Conservation (phyloP, 2,113 vertebrate genomes). For the Meles meles region DNA sequence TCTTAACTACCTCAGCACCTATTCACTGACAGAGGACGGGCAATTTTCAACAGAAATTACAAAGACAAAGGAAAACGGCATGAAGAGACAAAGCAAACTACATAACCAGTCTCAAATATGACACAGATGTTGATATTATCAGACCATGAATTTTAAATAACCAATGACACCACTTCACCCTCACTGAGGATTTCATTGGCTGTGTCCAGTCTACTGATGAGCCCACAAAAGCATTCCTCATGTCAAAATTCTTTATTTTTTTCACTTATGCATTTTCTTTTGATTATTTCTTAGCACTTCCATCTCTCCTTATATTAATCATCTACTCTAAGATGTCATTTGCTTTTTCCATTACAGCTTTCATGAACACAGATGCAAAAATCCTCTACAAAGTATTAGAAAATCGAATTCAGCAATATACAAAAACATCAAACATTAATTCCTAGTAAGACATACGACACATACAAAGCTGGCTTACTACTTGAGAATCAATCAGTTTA, state of each 20-base stretch:
- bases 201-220: neutral
- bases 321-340: neutral
- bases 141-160: neutral
- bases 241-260: neutral
- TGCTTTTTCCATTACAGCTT: neutral
- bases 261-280: neutral
- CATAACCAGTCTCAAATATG: neutral
- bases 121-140: neutral
- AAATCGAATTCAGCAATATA: neutral
- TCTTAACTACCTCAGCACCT: neutral
- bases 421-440: neutral
- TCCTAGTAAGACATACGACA: neutral
- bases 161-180: neutral
- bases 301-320: neutral
- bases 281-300: neutral
- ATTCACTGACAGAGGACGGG: neutral
- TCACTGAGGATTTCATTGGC: neutral
- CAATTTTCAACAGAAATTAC: neutral
- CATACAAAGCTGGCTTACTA: neutral
- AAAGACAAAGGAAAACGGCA: neutral
- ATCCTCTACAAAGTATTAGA: neutral
- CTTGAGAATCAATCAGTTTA: slow-evolving; percentile 7
- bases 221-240: neutral
- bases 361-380: neutral
- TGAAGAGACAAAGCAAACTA: neutral